These are phyloP conservation scores for Cosmopolites sordidus DNA, from an alignment of 2,888 invertebrate genomes.

Conservation along the genomic window DNA sequence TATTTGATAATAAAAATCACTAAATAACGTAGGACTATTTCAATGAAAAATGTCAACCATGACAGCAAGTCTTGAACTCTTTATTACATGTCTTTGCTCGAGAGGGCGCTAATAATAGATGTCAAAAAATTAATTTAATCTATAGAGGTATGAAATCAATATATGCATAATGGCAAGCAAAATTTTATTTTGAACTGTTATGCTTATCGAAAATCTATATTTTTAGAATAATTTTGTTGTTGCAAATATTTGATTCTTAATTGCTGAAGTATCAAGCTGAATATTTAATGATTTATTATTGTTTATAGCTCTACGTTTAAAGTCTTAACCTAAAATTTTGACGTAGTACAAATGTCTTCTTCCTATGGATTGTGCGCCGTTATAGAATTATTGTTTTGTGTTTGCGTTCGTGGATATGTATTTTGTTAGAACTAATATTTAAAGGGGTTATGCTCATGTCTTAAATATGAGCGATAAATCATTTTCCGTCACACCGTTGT, in stretches of 20 bases:
- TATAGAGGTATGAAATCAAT: too few species aligned
- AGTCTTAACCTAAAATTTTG: neutral
- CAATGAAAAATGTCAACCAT: conserved; percentile 38
- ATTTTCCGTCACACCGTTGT: neutral
- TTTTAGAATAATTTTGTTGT: too few species aligned
- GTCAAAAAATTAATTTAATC: neutral
- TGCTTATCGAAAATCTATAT: too few species aligned
- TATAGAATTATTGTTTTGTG: conserved; percentile 11
- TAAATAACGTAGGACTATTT: conserved; percentile 27
- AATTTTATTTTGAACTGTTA: too few species aligned
- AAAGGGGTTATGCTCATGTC: conserved; percentile 1
- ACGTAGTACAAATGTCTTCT: neutral
- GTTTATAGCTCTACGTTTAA: too few species aligned
- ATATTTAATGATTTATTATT: too few species aligned
- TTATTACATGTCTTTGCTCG: conserved; percentile 17
- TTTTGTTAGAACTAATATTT: neutral
- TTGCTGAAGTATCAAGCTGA: too few species aligned
- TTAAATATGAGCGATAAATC: conserved; percentile 8
- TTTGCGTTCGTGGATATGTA: conserved; percentile 19
- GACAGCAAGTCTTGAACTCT: conserved; percentile 32
- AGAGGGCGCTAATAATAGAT: conserved; percentile 20
- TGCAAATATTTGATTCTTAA: too few species aligned
- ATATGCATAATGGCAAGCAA: too few species aligned
- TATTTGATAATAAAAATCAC: conserved; percentile 18
- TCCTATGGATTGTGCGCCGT: conserved; percentile 12